Percentiles rank a stretch among this genome's conserved stretches.
Conservation (phyloP, 2,888 invertebrate species). For the Mongoloraphidia duomilia region DNA sequence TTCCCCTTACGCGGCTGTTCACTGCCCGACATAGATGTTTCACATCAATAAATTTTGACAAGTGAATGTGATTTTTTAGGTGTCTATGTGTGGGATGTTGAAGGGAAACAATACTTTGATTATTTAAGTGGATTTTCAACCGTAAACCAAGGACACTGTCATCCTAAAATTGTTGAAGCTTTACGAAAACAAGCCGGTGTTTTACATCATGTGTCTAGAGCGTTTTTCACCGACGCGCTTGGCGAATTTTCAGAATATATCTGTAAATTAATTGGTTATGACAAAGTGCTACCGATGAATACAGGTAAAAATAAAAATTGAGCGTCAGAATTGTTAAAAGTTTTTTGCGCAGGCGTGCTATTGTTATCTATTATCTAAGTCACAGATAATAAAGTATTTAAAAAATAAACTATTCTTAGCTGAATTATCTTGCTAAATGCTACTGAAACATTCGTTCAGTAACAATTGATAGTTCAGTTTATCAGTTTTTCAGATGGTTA, state of each 20-base stretch:
- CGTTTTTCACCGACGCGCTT: slow-evolving; percentile 58
- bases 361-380: not conserved
- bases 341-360: too few relatives aligned
- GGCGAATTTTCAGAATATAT: slow-evolving; percentile 62
- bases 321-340: not conserved
- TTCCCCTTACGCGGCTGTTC: too few relatives aligned
- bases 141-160: slow-evolving; percentile 69
- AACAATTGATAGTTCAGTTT: too few relatives aligned
- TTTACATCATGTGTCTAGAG: slow-evolving; percentile 60
- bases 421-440: too few relatives aligned
- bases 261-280: slow-evolving; percentile 55
- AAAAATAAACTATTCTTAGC: not conserved
- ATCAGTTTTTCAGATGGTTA: too few relatives aligned
- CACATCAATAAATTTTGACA: too few relatives aligned
- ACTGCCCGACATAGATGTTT: too few relatives aligned
- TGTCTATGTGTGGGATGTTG: slow-evolving; percentile 64
- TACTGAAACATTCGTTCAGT: too few relatives aligned
- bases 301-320: slow-evolving; percentile 35
- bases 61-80: slow-evolving; percentile 31
- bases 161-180: slow-evolving; percentile 51
- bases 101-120: slow-evolving; percentile 63
- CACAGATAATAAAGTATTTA: not conserved
- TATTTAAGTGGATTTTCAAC: slow-evolving; percentile 71
- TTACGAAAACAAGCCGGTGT: slow-evolving; percentile 41
- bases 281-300: slow-evolving; percentile 72